Base-by-base conservation (phyloP, 2,797 vertebrate genomes). In the Rhodeus uyekii region DNA sequence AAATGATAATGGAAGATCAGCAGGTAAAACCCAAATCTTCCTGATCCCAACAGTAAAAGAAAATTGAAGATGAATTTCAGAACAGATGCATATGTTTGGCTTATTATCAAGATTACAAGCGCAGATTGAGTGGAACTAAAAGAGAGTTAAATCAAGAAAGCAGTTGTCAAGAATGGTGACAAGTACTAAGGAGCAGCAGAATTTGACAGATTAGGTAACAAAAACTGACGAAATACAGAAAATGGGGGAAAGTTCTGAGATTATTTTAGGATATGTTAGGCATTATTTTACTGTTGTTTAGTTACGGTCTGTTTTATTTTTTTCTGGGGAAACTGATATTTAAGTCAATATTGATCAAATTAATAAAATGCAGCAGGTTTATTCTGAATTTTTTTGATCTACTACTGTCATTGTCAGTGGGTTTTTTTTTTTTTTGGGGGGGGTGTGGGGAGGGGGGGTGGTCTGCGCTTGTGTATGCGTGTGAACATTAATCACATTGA, bases 121-220 rank as follows among this genome's bases (percentile, higher is more conserved):
- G 8, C 65, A 60, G 77, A 69, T n/a, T 71, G 27, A 60, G 27
- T 32, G 78, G 29, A 71, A 71, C 78, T 44, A 71, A 50, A 60
- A 44, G 18, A 71, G 38, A 71, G 65, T 60, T 46, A 34, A 19
- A 60, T 44, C 38, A 60, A n/a, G 27, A 44, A 80, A 44, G 29
- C 53, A 71, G 78, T 42, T 71, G 50, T 69, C 78, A 80, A 34
- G 65, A 71, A 22, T 24, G 68, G 53, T 60, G 65, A 71, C 53
- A 71, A 80, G 53, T 71, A 69, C 77, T 79, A 71, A 80, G 46
- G 55, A 46, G 27, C 65, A 80, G 78, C 53, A 46, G 13, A 44
- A 71, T 71, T 38, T 80, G 78, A 80, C 78, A 80, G 65, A 34
- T 60, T 22, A 60, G 78, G 78, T 71, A 50, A 46, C 50, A 80